Percentiles rank a stretch among this genome's conserved stretches.
Evolutionary conservation across 2,888 invertebrate genomes (phyloP).

Genomic region (Leptinotarsa tumamoca): DNA sequence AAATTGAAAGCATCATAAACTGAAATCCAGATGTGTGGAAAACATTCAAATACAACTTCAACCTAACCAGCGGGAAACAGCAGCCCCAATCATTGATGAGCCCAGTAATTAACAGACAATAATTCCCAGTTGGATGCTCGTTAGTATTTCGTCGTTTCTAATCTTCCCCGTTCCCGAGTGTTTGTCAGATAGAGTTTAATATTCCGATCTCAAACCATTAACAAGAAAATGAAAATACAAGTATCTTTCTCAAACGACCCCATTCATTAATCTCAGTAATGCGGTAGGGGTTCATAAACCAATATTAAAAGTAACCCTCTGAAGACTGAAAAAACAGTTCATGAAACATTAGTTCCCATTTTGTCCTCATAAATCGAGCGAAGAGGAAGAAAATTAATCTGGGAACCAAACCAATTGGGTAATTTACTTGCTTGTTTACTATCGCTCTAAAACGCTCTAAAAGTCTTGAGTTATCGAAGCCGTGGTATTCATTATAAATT

Average conservation of each 20-base stretch:
- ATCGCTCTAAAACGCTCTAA: not conserved
- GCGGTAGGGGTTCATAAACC: constrained; percentile 19
- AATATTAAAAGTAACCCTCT: constrained; percentile 24
- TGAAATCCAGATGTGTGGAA: no score
- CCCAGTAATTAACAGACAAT: constrained; percentile 12
- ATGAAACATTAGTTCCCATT: constrained; percentile 32
- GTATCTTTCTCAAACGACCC: constrained; percentile 27
- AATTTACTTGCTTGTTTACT: constrained; percentile 35
- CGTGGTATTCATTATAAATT: not conserved
- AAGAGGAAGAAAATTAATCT: constrained; percentile 33
- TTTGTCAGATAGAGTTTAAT: constrained; percentile 40
- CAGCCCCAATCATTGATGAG: constrained; percentile 1
- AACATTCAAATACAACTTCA: no score
- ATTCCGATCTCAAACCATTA: constrained; percentile 31
- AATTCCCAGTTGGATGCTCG: constrained; percentile 1
- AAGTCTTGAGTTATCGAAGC: constrained; percentile 15
- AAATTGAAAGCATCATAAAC: no score
- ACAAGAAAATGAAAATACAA: constrained; percentile 32
- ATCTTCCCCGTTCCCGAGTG: constrained; percentile 31
- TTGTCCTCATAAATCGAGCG: constrained; percentile 30
- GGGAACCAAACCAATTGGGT: constrained; percentile 28
- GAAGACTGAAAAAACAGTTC: constrained; percentile 29
- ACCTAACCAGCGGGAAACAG: not conserved
- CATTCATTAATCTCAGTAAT: constrained; percentile 32
- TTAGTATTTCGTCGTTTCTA: constrained; percentile 22